Base-by-base conservation (phyloP, 2,797 vertebrate genomes). In the Alca torda region DNA sequence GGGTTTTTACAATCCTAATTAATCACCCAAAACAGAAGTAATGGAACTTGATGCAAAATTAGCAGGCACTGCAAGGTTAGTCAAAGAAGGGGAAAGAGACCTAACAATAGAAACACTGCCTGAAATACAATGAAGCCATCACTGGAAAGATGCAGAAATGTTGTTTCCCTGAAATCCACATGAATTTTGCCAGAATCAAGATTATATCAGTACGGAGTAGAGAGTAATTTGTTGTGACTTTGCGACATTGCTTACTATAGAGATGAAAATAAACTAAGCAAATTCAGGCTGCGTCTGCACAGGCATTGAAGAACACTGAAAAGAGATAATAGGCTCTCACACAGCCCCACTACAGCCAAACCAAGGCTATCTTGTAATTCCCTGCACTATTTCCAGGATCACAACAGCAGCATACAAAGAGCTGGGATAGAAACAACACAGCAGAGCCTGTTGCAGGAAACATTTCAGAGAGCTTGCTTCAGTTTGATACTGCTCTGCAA, bases 401-500 rank as follows among this genome's bases (percentile, higher is more conserved):
- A 25, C 61, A 59, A 51, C 19, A n/a, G 60, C 54, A 67, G 45
- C 30, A 20, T 11, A 70, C 16, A 15, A 61, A 60, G 31, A 57
- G 9, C 1, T n/a, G 43, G 0, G 0, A 72, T 20, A 24, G 2
- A 11, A 41, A 43, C 33, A 53, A n/a, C 13, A 16, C 15, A 54
- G 74, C 70, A 41, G 24, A 79, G 28, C 15, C 59, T 35, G n/a
- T 12, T 13, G 15, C 6, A 54, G 31, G 60, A 64, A 80, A 73
- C 13, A 6, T 19, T 68, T 63, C 26, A 3, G 26, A 82, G 48
- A 37, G 21, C 31, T 91, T 48, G 2, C 45, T 63, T 59, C 33
- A 69, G 39, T 50, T 20, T n/a, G 48, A 57, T 60, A 6, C 51
- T 9, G 56, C 48, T 81, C 70, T 35, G 74, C 37, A 48, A 81